Evolutionary conservation across 2,113 vertebrate species (phyloP).

Genomic region (Egretta garzetta): DNA sequence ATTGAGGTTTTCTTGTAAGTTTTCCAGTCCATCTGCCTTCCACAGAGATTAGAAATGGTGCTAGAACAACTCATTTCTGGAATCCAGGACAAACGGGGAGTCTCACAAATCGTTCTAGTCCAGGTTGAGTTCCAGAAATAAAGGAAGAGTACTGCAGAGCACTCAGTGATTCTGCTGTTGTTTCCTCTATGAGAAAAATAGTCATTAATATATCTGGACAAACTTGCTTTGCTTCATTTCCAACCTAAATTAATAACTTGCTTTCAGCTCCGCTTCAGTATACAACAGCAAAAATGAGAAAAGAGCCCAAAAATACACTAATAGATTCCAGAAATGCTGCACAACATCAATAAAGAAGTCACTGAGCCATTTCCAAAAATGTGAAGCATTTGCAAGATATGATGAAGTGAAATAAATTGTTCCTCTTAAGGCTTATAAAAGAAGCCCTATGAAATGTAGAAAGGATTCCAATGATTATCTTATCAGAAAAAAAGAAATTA

Average conservation of each 20-base stretch:
- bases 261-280: neutral
- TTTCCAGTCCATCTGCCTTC: neutral
- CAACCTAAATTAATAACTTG: neutral
- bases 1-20: neutral
- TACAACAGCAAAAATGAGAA: neutral
- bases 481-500: neutral
- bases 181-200: neutral
- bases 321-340: constrained; percentile 17
- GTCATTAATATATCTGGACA: neutral
- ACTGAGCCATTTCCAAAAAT: neutral
- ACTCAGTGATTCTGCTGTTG: neutral
- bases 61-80: neutral
- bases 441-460: neutral
- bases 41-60: neutral
- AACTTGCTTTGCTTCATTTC: constrained; percentile 16
- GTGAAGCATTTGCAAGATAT: neutral
- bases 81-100: neutral
- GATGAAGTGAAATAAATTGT: neutral
- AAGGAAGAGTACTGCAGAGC: neutral
- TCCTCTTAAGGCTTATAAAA: neutral
- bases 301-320: neutral
- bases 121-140: neutral
- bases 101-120: neutral
- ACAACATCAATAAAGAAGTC: constrained; percentile 1
- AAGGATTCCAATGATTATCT: neutral